These are phyloP conservation scores for Drosophila biarmipes DNA, from an alignment of 1,140 invertebrate genomes.

Conservation along the genomic window DNA sequence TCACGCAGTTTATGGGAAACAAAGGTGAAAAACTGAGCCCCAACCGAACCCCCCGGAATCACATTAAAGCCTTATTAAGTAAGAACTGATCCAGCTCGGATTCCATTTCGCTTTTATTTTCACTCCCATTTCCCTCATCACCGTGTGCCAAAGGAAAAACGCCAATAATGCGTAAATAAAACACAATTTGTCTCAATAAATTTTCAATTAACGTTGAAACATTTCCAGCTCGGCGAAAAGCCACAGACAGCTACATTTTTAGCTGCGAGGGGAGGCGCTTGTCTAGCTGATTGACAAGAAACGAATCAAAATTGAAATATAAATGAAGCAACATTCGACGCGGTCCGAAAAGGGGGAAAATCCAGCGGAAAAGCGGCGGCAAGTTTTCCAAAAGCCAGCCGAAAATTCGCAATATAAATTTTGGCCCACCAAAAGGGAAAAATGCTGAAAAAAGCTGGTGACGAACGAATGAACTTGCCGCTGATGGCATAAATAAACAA, in stretches of 20 bases:
- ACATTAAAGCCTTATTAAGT: conserved; percentile 69
- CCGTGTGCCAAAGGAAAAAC: conserved; percentile 16
- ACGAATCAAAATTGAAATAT: conserved; percentile 81
- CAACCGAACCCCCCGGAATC: conserved; percentile 1
- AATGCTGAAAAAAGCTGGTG: conserved; percentile 2
- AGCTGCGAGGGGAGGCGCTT: conserved; percentile 25
- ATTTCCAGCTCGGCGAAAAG: conserved; percentile 56
- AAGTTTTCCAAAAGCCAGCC: conserved; percentile 28
- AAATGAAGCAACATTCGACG: conserved; percentile 57
- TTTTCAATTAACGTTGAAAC: conserved; percentile 80
- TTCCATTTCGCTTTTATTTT: conserved; percentile 5
- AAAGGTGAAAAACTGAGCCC: conserved; percentile 20
- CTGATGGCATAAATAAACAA: conserved; percentile 20
- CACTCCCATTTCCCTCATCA: conserved; percentile 7
- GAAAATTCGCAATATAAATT: conserved; percentile 49
- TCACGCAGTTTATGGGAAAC: conserved; percentile 61
- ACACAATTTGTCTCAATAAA: conserved; percentile 83
- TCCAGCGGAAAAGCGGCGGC: conserved; percentile 1
- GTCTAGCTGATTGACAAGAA: conserved; percentile 77
- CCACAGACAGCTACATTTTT: conserved; percentile 58
- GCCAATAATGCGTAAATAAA: conserved; percentile 81
- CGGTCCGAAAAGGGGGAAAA: conserved; percentile 11
- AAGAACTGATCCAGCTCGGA: conserved; percentile 18
- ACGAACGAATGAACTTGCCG: conserved; percentile 1
- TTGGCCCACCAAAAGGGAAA: background rate